A percentile compares a stretch with the other conserved stretches of the same genome.
phyloP scores from a whole-genome alignment of 2,888 invertebrate species.

The Lacanobia wlatinum region DNA sequence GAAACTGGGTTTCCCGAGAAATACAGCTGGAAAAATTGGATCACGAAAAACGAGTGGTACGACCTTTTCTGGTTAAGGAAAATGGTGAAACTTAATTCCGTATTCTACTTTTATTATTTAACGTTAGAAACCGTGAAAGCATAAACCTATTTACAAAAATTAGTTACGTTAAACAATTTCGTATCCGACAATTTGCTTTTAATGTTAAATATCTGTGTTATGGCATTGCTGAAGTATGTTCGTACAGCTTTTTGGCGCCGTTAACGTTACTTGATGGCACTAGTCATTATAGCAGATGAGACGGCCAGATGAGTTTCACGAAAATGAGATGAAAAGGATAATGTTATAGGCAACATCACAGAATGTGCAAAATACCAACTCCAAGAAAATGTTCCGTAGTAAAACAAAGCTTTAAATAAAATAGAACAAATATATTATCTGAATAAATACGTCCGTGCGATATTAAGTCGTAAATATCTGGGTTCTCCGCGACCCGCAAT shows the following conservation, averaged over 20 bases:
- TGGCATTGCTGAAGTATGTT: constrained; percentile 22
- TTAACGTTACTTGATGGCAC: constrained; percentile 45
- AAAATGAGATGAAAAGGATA: constrained; percentile 57
- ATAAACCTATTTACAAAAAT: constrained; percentile 28
- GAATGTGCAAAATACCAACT: constrained; percentile 25
- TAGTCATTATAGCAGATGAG: constrained; percentile 49
- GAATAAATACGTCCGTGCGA: constrained; percentile 72
- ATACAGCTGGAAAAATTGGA: constrained; percentile 30
- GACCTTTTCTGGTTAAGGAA: constrained; percentile 35
- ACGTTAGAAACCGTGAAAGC: constrained; percentile 29
- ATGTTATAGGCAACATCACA: constrained; percentile 54
- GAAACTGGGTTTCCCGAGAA: constrained; percentile 26
- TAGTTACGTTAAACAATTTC: constrained; percentile 36
- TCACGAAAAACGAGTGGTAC: constrained; percentile 27
- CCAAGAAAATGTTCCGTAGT: constrained; percentile 32
- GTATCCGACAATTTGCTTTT: constrained; percentile 40
- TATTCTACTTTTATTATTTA: constrained; percentile 46
- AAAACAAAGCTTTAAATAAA: constrained; percentile 37
- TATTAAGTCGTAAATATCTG: constrained; percentile 81
- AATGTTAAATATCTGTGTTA: constrained; percentile 20
- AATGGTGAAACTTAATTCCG: constrained; percentile 41
- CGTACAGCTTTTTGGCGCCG: constrained; percentile 24
- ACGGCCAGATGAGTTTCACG: constrained; percentile 42
- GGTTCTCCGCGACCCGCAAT: constrained; percentile 66
- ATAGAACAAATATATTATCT: constrained; percentile 56